Conservation (phyloP, 2,113 vertebrate genomes). For the Salvelinus namaycush region DNA sequence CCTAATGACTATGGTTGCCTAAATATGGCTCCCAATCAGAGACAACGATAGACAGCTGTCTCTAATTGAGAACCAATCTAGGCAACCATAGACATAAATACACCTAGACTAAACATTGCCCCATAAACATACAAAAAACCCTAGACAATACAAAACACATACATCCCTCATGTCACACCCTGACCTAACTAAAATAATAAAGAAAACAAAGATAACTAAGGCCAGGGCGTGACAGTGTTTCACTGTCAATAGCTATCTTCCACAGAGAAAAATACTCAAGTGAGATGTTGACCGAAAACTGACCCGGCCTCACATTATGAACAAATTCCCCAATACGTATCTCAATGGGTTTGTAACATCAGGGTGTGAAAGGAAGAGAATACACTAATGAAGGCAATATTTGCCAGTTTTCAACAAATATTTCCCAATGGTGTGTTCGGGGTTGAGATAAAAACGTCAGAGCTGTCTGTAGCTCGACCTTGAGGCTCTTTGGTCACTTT, state of each 20-base stretch:
- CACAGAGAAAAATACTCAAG: not conserved
- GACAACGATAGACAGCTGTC: no score
- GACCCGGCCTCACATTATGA: not conserved
- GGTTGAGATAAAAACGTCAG: not conserved
- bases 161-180: no score
- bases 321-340: not conserved
- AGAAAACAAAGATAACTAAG: no score
- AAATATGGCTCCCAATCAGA: no score
- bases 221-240: not conserved
- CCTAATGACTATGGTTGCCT: no score
- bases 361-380: not conserved
- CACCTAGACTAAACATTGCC: no score
- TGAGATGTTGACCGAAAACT: not conserved
- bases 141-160: no score
- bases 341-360: not conserved
- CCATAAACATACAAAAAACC: no score
- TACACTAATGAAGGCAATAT: not conserved
- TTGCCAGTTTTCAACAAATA: not conserved
- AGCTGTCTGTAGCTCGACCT: not conserved
- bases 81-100: no score
- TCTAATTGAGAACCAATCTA: no score
- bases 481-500: not conserved
- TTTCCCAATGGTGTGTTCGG: not conserved
- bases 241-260: not conserved
- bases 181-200: no score